Base-by-base conservation (phyloP, 2,797 vertebrate genomes). In the Prunella strophiata region DNA sequence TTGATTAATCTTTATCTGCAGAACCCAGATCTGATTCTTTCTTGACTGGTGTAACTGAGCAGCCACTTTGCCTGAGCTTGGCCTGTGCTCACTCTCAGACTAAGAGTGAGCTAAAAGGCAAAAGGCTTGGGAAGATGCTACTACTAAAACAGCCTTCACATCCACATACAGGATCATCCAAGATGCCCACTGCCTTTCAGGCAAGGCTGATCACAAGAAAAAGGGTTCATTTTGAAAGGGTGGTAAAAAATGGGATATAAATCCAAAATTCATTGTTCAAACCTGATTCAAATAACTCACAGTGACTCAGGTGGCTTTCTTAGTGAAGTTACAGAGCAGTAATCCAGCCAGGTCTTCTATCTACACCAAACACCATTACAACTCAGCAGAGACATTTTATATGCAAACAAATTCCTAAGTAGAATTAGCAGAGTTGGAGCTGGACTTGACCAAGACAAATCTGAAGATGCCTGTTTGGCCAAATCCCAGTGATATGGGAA, bases 21-120 rank as follows among this genome's bases (percentile, higher is more conserved):
- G 81, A 43, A 26, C 29, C 2, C 11, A 83, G 34, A 84, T 48
- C 5, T 2, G 2, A 62, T 79, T 84, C 51, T 57, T 79, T 57
- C 27, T 16, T 1, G 3, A 66, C 0, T 63, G 29, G 5, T 19
- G 5, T 13, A 86, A 65, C 5, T 13, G 2, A 58, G 20, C 7
- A 48, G 30, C 26, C 63, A 9, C 43, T 79, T 72, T 27, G 38
- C 29, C 61, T 43, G 21, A 25, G 19, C 80, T 62, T 38, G 15
- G 48, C 32, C 51, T 27, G 4, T 2, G 20, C 59, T 91, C 55
- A 55, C 17, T 36, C 36, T 36, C 54, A 65, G 26, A 29, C 14
- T 15, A 45, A 50, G 29, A 45, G 67, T 0, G 0, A 85, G 19
- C 62, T 23, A 61, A 68, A 77, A 86, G 12, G 9, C 14, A 70